A percentile compares a stretch with the other conserved stretches of the same genome.
These are phyloP conservation scores for Amphipyra tragopoginis DNA, from an alignment of 2,888 invertebrate genomes.

Conservation along the genomic window DNA sequence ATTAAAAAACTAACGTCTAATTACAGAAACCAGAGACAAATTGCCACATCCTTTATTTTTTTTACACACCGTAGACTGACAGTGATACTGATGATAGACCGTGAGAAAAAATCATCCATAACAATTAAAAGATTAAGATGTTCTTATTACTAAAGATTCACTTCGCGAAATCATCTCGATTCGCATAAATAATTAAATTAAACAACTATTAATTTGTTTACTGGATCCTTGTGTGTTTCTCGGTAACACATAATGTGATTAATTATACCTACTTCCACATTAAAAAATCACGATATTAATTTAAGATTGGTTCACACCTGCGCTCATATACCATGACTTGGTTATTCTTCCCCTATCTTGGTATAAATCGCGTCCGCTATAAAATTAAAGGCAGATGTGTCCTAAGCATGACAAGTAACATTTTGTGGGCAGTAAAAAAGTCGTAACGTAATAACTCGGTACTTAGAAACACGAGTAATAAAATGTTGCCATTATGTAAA, in stretches of 20 bases:
- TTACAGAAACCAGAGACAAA: constrained; percentile 14
- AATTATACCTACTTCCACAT: constrained; percentile 27
- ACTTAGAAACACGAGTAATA: constrained; percentile 45
- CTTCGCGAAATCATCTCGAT: constrained; percentile 33
- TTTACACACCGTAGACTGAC: constrained; percentile 7
- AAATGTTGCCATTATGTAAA: constrained; percentile 44
- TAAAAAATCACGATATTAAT: constrained; percentile 37
- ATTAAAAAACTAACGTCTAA: neutral
- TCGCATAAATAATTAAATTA: constrained; percentile 49
- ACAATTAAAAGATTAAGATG: constrained; percentile 30
- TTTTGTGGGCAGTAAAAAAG: constrained; percentile 40
- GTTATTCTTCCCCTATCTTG: constrained; percentile 28
- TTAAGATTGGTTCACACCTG: constrained; percentile 43
- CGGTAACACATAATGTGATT: constrained; percentile 42
- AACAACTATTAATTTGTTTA: constrained; percentile 45
- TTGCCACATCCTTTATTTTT: constrained; percentile 10
- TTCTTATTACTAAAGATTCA: constrained; percentile 22
- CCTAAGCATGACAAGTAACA: constrained; percentile 38
- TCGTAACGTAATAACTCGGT: constrained; percentile 22
- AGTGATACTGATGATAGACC: constrained; percentile 32
- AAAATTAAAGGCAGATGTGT: constrained; percentile 46
- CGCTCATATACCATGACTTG: constrained; percentile 38
- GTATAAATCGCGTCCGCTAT: constrained; percentile 24
- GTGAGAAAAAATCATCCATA: constrained; percentile 38
- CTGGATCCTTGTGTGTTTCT: constrained; percentile 49